These are phyloP conservation scores for Onthophagus taurus DNA, from an alignment of 1,140 invertebrate genomes.

Conservation along the genomic window DNA sequence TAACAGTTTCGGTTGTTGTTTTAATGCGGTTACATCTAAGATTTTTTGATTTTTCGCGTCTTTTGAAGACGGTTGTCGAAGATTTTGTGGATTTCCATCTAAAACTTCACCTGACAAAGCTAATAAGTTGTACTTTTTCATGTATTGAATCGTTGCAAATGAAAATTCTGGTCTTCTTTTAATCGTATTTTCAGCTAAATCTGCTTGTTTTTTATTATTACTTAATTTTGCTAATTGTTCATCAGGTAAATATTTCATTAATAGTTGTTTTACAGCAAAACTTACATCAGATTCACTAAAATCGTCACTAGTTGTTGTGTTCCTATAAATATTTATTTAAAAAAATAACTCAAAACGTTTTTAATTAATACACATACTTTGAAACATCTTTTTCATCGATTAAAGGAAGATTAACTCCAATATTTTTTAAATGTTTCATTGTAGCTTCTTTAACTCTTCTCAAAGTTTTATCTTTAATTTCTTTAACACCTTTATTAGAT, in stretches of 20 bases:
- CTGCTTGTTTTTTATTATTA: constrained; percentile 5
- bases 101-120: constrained; percentile 18
- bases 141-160: constrained; percentile 53
- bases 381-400: constrained; percentile 14
- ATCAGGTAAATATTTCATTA: constrained; percentile 53
- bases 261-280: constrained; percentile 47
- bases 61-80: not conserved
- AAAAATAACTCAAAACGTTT: not conserved
- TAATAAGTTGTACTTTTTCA: constrained; percentile 53
- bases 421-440: constrained; percentile 41
- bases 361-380: not conserved
- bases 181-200: constrained; percentile 14
- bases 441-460: constrained; percentile 41
- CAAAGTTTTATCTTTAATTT: constrained; percentile 29
- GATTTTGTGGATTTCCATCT: not conserved
- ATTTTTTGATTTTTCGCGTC: constrained; percentile 36
- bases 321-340: not conserved
- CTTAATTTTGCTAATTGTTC: constrained; percentile 38
- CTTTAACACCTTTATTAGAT: not conserved
- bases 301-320: not conserved
- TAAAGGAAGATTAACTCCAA: constrained; percentile 39
- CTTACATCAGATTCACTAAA: constrained; percentile 26
- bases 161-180: constrained; percentile 44
- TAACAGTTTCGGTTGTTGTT: constrained; percentile 54
- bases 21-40: constrained; percentile 53